Base-by-base conservation (phyloP, 1,140 invertebrate genomes). In the Holcopasites calliopsidis region DNA sequence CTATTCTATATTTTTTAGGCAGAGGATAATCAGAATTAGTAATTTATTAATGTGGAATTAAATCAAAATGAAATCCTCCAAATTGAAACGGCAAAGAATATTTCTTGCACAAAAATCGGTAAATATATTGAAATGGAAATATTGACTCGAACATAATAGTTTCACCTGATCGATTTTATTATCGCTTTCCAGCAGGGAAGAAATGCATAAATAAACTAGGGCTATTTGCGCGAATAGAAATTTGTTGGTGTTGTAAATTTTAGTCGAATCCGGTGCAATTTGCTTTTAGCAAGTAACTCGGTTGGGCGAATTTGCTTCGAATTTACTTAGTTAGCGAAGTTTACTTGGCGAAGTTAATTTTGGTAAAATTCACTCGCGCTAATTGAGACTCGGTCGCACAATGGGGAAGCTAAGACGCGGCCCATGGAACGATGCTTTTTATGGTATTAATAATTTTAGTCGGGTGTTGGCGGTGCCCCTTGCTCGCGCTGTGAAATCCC, bases 261-360 rank as follows among this genome's bases (percentile, higher is more conserved):
- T 33, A 33, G 52, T 52, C 49, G 64, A 52, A 31, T 66, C 18
- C 23, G 47, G 47, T 52, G 64, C 64, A 66, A 66, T 66, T 66
- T 66, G 64, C 47, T 66, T 66, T 66, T 52, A 66, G 64, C 47
- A 38, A 66, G 49, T 52, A 66, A 66, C 47, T 52, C 49, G 47
- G 47, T 66, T 66, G 44, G 13, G 64, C 4, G 28, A 70, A 70
- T 57, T 70, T 70, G 52, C 52, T 58, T 70, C 31, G 47, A 68
- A 68, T 70, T 70, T 57, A 47, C 54, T 23, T 60, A 47, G 40
- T 50, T 47, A 33, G 55, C 13, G 23, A 61, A 60, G 54, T 71
- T 71, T 66, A 38, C 64, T 38, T 21, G 42, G 42, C 10, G 42
- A 28, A 71, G 54, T 60, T 71, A 47, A 71, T 71, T 71, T 49